Percentiles rank a stretch among this genome's conserved stretches.
Conservation (phyloP, 2,113 vertebrate genomes). For the Sander vitreus region DNA sequence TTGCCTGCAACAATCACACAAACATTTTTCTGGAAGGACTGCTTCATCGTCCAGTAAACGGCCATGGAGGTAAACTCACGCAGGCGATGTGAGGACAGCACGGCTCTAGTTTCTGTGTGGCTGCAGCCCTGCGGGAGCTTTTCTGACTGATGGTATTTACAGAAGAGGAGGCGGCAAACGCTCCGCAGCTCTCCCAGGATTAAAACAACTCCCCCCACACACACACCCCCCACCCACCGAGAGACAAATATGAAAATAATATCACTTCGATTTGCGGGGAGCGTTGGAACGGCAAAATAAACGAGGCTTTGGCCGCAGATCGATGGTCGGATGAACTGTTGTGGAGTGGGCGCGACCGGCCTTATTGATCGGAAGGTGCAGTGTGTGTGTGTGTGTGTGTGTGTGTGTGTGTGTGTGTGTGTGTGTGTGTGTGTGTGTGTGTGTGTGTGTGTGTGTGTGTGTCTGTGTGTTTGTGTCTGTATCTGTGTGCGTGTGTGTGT, state of each 20-base stretch:
- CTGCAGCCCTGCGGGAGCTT: background rate
- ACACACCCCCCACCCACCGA: background rate
- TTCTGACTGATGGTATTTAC: constrained; percentile 23
- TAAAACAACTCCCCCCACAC: background rate
- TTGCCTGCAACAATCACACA: too few relatives aligned
- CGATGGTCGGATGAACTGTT: constrained; percentile 30
- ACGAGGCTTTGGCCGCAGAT: constrained; percentile 17
- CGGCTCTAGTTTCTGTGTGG: too few relatives aligned
- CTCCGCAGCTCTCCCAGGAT: background rate
- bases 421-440: background rate
- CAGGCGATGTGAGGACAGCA: too few relatives aligned
- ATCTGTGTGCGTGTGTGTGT: background rate
- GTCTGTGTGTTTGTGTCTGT: background rate
- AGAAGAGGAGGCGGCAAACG: constrained; percentile 15
- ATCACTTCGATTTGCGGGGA: constrained; percentile 8
- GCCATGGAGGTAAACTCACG: too few relatives aligned
- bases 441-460: background rate
- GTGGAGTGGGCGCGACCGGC: constrained; percentile 16
- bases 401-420: background rate
- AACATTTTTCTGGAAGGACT: too few relatives aligned
- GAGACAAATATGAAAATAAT: constrained; percentile 30
- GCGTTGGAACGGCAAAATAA: too few relatives aligned
- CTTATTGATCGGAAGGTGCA: constrained; percentile 44
- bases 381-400: background rate
- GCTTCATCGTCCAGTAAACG: too few relatives aligned